Conservation (phyloP, 2,797 vertebrate species). For the Anabacerthia variegaticeps region DNA sequence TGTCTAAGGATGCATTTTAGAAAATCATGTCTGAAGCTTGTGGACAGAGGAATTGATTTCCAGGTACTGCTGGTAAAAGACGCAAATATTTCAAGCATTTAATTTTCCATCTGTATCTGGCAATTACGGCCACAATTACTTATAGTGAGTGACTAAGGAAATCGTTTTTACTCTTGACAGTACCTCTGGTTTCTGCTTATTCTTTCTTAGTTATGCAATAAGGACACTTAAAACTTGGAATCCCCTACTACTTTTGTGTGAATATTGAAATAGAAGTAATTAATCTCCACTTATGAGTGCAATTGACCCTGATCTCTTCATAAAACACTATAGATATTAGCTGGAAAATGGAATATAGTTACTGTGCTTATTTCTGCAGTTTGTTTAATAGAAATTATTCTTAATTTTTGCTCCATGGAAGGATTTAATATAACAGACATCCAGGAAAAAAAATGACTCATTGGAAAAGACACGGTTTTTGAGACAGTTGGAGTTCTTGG, state of each 20-base stretch:
- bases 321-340: background rate
- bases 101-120: background rate
- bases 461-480: background rate
- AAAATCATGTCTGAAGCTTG: background rate
- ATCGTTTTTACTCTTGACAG: background rate
- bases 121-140: background rate
- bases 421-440: background rate
- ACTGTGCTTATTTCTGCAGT: background rate
- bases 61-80: background rate
- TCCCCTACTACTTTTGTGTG: background rate
- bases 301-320: background rate
- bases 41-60: background rate
- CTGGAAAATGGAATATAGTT: background rate
- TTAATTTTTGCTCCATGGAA: background rate
- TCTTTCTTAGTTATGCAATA: background rate
- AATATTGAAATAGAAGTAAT: background rate
- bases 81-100: background rate
- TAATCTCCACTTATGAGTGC: background rate
- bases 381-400: background rate
- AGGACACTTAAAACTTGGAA: background rate
- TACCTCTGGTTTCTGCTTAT: background rate
- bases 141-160: background rate
- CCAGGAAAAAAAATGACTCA: no score
- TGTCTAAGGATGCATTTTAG: fast-evolving
- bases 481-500: background rate